Evolutionary conservation across 2,113 vertebrate species (phyloP).

Genomic region (Anthoscopus minutus): DNA sequence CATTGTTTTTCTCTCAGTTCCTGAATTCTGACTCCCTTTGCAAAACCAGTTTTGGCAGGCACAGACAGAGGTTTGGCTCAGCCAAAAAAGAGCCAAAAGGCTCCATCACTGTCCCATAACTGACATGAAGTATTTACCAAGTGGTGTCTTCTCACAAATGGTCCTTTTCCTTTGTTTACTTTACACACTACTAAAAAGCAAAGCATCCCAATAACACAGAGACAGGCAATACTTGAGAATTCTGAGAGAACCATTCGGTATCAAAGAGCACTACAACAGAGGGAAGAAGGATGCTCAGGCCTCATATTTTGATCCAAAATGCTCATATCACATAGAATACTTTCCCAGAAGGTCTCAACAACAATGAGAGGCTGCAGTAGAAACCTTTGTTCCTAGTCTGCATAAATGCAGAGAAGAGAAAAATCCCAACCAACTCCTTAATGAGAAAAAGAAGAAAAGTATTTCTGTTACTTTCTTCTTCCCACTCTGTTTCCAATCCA

Average conservation of each 20-base stretch:
- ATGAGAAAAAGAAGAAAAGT: background rate
- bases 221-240: fast-evolving
- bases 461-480: too few relatives aligned
- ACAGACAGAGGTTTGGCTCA: background rate
- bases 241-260: background rate
- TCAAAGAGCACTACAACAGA: background rate
- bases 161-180: background rate
- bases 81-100: background rate
- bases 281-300: background rate
- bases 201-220: background rate
- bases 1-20: background rate
- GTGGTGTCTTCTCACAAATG: background rate
- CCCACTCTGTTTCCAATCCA: background rate
- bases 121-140: background rate
- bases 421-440: background rate
- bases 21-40: background rate
- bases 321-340: background rate
- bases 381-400: background rate
- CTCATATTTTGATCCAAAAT: background rate
- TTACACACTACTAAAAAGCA: background rate
- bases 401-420: background rate
- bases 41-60: background rate
- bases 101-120: background rate
- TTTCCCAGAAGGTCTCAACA: background rate
- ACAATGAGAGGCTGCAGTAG: background rate